Conservation (phyloP, 2,797 vertebrate species). For the Sebastes vulpes region DNA sequence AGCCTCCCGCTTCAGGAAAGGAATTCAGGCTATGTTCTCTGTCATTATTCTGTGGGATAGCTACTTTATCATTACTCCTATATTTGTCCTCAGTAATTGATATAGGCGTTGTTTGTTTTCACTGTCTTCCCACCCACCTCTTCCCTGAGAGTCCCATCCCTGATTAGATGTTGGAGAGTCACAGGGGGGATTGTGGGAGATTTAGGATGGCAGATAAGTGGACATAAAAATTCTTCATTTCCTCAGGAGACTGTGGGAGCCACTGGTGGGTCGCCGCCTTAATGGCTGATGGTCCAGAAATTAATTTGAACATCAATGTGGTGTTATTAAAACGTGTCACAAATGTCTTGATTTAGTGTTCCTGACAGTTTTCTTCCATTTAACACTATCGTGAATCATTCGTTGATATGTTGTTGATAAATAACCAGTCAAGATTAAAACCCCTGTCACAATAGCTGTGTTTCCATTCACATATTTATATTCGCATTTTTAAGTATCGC, state of each 20-base stretch:
- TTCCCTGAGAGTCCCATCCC: constrained; percentile 33
- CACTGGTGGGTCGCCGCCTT: constrained; percentile 3
- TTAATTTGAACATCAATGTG: constrained; percentile 12
- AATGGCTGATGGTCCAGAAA: neutral
- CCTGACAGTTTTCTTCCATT: neutral
- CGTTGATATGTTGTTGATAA: constrained; percentile 1
- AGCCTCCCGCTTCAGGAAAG: constrained; percentile 45
- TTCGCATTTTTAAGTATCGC: too few relatives aligned
- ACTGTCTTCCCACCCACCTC: constrained; percentile 43
- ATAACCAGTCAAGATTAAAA: neutral
- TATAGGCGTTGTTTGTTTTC: constrained; percentile 69
- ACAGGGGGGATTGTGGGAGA: constrained; percentile 43
- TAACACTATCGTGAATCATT: neutral
- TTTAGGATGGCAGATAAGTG: constrained; percentile 43
- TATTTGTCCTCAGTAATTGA: constrained; percentile 68
- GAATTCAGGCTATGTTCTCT: constrained; percentile 41
- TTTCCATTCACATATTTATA: too few relatives aligned
- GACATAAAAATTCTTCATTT: constrained; percentile 37
- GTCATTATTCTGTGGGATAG: constrained; percentile 56
- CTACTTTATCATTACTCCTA: constrained; percentile 57
- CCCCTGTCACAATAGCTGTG: neutral
- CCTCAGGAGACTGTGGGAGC: constrained; percentile 18
- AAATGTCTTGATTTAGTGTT: constrained; percentile 19
- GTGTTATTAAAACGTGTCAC: constrained; percentile 1
- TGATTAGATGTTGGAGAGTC: constrained; percentile 31